A percentile compares a stretch with the other conserved stretches of the same genome.
phyloP scores from a whole-genome alignment of 2,113 vertebrate genomes.

The Oreotrochilus melanogaster region DNA sequence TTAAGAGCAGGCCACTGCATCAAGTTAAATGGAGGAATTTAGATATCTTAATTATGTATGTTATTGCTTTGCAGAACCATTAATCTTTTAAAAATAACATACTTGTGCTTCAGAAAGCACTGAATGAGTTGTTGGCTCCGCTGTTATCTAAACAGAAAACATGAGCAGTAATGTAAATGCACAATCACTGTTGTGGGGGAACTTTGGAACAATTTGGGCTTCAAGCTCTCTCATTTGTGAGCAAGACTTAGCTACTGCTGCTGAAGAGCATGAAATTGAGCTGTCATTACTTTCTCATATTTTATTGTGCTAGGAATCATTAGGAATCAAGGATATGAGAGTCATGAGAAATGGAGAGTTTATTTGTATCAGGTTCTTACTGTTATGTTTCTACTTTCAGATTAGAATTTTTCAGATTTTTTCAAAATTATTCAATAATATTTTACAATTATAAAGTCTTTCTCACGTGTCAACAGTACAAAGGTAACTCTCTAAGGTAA shows the following conservation, averaged over 20 bases:
- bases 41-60: neutral
- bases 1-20: neutral
- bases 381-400: neutral
- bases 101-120: neutral
- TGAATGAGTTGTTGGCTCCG: neutral
- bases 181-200: neutral
- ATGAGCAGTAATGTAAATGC: neutral
- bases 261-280: conserved; percentile 30
- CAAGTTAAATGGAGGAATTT: neutral
- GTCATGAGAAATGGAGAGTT: neutral
- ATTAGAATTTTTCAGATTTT: neutral
- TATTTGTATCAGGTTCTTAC: neutral
- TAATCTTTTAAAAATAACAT: conserved; percentile 21
- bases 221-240: neutral
- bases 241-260: neutral
- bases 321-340: neutral
- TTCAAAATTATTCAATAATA: neutral
- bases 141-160: neutral
- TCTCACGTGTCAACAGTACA: neutral
- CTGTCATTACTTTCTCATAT: neutral
- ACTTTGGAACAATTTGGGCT: neutral
- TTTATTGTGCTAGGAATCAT: neutral
- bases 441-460: neutral
- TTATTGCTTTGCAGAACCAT: neutral
- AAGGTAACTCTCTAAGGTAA: neutral